Percentiles rank a stretch among this genome's conserved stretches.
These are phyloP conservation scores for Ormyrus nitidulus DNA, from an alignment of 2,888 invertebrate species.

Conservation along the genomic window DNA sequence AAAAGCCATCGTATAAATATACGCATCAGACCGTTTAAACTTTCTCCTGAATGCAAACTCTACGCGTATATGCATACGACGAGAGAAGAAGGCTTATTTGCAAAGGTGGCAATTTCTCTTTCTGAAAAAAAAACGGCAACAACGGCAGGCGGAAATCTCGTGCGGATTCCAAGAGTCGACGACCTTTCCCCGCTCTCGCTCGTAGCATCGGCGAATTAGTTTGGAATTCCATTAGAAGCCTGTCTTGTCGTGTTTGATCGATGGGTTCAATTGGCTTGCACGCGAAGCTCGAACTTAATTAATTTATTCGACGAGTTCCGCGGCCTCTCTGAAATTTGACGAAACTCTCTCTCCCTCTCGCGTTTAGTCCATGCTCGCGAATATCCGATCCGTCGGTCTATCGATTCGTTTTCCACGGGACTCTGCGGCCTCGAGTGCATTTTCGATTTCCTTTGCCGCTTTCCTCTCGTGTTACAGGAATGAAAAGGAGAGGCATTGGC, in stretches of 20 bases:
- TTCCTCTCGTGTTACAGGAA: neutral
- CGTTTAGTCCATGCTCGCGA: neutral
- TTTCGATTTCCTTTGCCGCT: neutral
- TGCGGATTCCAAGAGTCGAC: no score
- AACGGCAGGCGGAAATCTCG: no score
- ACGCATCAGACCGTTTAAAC: no score
- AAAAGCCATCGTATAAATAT: no score
- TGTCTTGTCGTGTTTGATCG: slow-evolving; percentile 41
- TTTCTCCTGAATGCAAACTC: no score
- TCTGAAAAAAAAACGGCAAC: no score
- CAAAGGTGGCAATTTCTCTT: no score
- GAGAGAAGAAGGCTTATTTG: no score
- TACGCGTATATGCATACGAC: no score
- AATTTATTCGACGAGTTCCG: slow-evolving; percentile 43
- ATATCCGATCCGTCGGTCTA: neutral
- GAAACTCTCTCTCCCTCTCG: slow-evolving; percentile 5
- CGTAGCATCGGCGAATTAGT: no score
- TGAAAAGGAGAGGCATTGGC: neutral
- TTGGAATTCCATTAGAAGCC: slow-evolving; percentile 41
- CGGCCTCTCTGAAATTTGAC: slow-evolving; percentile 25
- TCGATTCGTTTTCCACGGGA: neutral
- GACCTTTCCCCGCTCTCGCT: no score
- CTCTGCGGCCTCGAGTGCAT: no score
- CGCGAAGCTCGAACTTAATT: slow-evolving; percentile 31
- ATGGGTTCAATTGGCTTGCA: slow-evolving; percentile 32